phyloP scores from a whole-genome alignment of 2,113 vertebrate genomes.

The Lepidothrix coronata region DNA sequence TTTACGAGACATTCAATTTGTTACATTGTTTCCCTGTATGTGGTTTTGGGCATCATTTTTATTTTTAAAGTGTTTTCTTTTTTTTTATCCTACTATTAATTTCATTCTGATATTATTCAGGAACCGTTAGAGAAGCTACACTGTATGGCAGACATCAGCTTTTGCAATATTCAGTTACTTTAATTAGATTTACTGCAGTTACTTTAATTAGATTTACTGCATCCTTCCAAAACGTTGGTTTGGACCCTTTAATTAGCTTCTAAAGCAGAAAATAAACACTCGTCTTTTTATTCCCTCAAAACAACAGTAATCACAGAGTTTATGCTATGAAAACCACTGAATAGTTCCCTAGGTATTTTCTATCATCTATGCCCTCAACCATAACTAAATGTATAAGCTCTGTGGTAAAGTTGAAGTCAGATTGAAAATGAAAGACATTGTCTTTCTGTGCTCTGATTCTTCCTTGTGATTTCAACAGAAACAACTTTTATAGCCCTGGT shows the following conservation, averaged over 20 bases:
- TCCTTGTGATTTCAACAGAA: neutral
- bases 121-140: neutral
- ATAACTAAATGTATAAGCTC: neutral
- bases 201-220: neutral
- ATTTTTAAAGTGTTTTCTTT: neutral
- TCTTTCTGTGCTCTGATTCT: neutral
- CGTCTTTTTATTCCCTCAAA: neutral
- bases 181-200: neutral
- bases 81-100: neutral
- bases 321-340: neutral
- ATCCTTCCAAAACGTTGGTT: neutral
- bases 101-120: neutral
- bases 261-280: neutral
- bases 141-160: neutral
- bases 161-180: neutral
- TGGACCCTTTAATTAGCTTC: neutral
- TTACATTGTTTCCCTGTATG: neutral
- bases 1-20: neutral
- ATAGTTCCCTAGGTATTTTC: neutral
- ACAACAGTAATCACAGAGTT: neutral
- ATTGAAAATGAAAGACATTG: neutral
- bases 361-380: rapidly evolving
- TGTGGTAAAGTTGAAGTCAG: neutral
- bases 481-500: neutral
- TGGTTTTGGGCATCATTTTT: neutral